Evolutionary conservation across 2,888 invertebrate genomes (phyloP), one percentile per base, ranked within the genome.

Genomic region (Chironomus tentans): DNA sequence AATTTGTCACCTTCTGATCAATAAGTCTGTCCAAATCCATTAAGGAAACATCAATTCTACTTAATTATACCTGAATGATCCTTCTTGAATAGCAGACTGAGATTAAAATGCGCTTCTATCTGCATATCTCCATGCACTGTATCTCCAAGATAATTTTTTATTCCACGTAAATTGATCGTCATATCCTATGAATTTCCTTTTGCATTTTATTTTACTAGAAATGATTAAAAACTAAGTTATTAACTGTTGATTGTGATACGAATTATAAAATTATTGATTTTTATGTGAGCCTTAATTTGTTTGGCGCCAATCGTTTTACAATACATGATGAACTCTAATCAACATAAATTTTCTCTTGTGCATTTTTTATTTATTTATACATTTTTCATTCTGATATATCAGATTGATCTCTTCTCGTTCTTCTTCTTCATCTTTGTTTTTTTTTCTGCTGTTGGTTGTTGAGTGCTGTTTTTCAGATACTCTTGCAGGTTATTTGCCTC

Each of bases 211-310:
- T 28, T 38, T 38, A 38, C 38, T 38, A 38, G 38, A 38, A 38
- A 38, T 38, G 38, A 38, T 38, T 38, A 38, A 38, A 38, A 24
- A 65, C 5, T 24, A 65, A 65, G 21, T 65, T 65, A 65, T 65
- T 65, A 24, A 65, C 65, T 65, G 65, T 24, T 65, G 65, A 65
- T 65, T 65, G 68, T 22, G 28, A 46, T 21, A 65, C 12, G 24
- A 65, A 56, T 62, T 15, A 62, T 24, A 28, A 68, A 68, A 68
- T 68, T 68, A 68, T 68, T 21, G 46, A 68, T 68, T 68, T 46
- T 68, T 28, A 68, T 68, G 68, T 68, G 13, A 68, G 24, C 13
- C 4, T 68, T 65, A 24, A 24, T 24, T 65, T 21, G 24, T 24
- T 21, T 21, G 68, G 68, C 68, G 68, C 68, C 68, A 68, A 28